Evolutionary conservation across 2,888 invertebrate genomes (phyloP).

Genomic region (Glyphotaelius pellucidus): DNA sequence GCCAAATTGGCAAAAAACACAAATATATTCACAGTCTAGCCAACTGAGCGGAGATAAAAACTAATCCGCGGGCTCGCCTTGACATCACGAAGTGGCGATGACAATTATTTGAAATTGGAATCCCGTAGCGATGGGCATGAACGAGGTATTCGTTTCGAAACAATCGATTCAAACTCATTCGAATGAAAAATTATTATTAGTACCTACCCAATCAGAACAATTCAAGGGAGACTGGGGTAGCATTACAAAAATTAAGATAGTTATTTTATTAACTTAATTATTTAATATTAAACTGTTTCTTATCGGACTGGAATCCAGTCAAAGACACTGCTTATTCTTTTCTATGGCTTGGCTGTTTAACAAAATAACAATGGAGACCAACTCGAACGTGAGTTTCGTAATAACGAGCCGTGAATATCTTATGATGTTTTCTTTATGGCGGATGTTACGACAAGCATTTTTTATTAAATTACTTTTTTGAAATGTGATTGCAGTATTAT

Average conservation of each 20-base stretch:
- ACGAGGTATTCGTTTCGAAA: neutral
- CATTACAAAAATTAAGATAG: no score
- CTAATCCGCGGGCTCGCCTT: slow-evolving; percentile 21
- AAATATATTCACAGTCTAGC: slow-evolving; percentile 7
- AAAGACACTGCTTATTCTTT: neutral
- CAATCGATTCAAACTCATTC: neutral
- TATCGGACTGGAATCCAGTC: neutral
- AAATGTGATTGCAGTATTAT: slow-evolving; percentile 4
- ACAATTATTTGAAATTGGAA: slow-evolving; percentile 30
- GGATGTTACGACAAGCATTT: slow-evolving; percentile 25
- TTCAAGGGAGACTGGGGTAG: neutral
- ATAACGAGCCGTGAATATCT: slow-evolving; percentile 33
- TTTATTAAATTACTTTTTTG: neutral
- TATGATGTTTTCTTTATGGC: slow-evolving; percentile 18
- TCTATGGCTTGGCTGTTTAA: neutral
- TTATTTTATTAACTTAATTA: neutral
- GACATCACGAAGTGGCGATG: slow-evolving; percentile 11
- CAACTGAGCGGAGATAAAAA: slow-evolving; percentile 1
- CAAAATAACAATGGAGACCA: slow-evolving; percentile 12
- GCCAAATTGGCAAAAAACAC: slow-evolving; percentile 19
- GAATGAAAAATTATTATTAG: neutral
- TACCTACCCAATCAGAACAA: neutral
- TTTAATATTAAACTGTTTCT: neutral
- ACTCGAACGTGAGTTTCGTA: slow-evolving; percentile 18
- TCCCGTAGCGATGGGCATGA: neutral